Percentiles rank a stretch among this genome's conserved stretches.
phyloP scores from a whole-genome alignment of 2,888 invertebrate genomes.

The Tachina lurida region DNA sequence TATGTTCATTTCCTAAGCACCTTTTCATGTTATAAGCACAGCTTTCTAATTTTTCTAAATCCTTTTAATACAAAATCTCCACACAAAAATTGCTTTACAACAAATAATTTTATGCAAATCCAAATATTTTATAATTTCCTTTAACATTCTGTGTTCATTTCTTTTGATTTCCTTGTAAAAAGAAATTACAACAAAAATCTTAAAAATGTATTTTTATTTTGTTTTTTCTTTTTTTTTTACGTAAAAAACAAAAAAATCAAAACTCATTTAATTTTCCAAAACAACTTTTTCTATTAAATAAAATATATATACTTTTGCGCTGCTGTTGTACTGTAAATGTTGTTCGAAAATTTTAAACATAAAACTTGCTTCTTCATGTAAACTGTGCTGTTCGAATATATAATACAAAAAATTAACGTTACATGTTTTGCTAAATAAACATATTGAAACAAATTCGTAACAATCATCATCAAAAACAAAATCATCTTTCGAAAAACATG shows the following conservation, averaged over 20 bases:
- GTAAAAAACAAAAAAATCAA: slow-evolving; percentile 60
- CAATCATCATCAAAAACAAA: slow-evolving; percentile 53
- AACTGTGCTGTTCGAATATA: slow-evolving; percentile 55
- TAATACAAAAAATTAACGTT: slow-evolving; percentile 25
- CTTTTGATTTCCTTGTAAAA: slow-evolving; percentile 36
- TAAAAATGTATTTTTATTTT: slow-evolving; percentile 51
- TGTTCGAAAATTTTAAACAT: slow-evolving; percentile 59
- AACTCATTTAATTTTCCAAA: slow-evolving; percentile 65
- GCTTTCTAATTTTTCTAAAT: slow-evolving; percentile 65
- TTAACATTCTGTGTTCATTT: slow-evolving; percentile 22
- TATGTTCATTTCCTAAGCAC: slow-evolving; percentile 63
- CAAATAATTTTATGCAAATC: slow-evolving; percentile 3
- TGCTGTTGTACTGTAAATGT: slow-evolving; percentile 70
- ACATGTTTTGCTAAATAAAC: slow-evolving; percentile 41
- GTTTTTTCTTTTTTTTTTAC: slow-evolving; percentile 69
- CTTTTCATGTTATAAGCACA: slow-evolving; percentile 62
- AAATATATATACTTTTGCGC: slow-evolving; percentile 59
- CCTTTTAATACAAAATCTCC: slow-evolving; percentile 35
- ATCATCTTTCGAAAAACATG: slow-evolving; percentile 48
- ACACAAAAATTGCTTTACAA: slow-evolving; percentile 31
- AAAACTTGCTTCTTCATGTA: slow-evolving; percentile 50
- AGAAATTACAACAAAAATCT: slow-evolving; percentile 31
- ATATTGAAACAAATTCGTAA: slow-evolving; percentile 34
- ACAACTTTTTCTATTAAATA: slow-evolving; percentile 65
- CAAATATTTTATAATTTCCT: slow-evolving; percentile 26